A percentile compares a stretch with the other conserved stretches of the same genome.
Conservation (phyloP, 2,888 invertebrate genomes). For the Caenorhabditis virilis region DNA sequence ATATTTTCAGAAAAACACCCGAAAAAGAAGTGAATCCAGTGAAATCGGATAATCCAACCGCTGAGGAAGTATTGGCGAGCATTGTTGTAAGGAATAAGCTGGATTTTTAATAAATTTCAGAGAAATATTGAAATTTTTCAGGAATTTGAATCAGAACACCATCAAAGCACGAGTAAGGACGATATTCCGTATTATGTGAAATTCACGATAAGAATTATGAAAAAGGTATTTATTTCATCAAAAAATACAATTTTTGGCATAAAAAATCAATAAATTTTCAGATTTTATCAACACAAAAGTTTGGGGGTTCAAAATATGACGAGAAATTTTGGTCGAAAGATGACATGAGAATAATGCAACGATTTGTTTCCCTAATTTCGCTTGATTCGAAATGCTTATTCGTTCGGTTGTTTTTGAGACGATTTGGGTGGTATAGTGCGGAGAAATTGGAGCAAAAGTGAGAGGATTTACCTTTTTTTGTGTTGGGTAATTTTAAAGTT, state of each 20-base stretch:
- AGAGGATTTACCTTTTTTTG: background rate
- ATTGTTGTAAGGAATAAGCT: too few species aligned
- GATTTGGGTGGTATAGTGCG: constrained; percentile 17
- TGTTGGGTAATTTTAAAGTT: background rate
- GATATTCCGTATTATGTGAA: constrained; percentile 20
- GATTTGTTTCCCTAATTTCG: constrained; percentile 19
- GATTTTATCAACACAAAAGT: constrained; percentile 11
- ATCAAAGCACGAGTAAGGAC: background rate
- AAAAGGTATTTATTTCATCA: constrained; percentile 14
- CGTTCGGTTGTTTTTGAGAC: constrained; percentile 20
- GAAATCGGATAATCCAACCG: too few species aligned
- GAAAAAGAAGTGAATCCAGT: too few species aligned
- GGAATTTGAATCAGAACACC: constrained; percentile 15
- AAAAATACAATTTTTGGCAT: background rate
- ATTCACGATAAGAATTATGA: constrained; percentile 14
- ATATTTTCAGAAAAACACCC: too few species aligned
- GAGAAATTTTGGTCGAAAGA: constrained; percentile 23
- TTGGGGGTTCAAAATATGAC: constrained; percentile 13
- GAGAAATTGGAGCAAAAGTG: constrained; percentile 30
- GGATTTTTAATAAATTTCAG: too few species aligned
- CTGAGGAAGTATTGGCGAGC: too few species aligned
- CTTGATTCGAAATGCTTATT: constrained; percentile 17
- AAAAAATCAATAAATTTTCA: background rate
- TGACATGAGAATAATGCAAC: constrained; percentile 17
- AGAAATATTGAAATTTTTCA: constrained; percentile 15